Conservation (phyloP, 1,140 invertebrate genomes). For the Stratiolaelaps scimitus region DNA sequence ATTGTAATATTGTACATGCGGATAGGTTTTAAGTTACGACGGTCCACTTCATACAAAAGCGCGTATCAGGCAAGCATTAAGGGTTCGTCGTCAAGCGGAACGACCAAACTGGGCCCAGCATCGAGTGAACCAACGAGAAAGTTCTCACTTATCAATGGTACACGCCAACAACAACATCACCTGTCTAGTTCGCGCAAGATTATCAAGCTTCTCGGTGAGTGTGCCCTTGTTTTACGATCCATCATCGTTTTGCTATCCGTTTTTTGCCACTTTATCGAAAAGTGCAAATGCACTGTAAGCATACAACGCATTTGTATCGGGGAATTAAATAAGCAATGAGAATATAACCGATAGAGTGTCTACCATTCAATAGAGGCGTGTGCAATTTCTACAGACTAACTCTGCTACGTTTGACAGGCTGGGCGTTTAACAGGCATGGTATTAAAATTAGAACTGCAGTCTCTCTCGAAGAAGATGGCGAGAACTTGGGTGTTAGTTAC, state of each 20-base stretch:
- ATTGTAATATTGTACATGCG: slow-evolving; percentile 42
- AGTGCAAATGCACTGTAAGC: too few relatives aligned
- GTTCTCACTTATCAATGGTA: slow-evolving; percentile 21
- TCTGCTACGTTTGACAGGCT: too few relatives aligned
- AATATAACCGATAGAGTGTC: too few relatives aligned
- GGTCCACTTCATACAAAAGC: slow-evolving; percentile 34
- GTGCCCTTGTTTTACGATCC: too few relatives aligned
- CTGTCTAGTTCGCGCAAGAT: slow-evolving; percentile 24
- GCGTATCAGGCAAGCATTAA: neutral
- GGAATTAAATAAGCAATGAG: too few relatives aligned
- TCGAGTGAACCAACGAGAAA: slow-evolving; percentile 6
- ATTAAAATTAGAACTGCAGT: too few relatives aligned
- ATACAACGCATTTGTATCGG: too few relatives aligned
- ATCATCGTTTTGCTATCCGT: slow-evolving; percentile 1
- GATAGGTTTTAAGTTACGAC: slow-evolving; percentile 41
- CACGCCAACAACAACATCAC: slow-evolving; percentile 22
- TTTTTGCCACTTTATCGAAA: neutral
- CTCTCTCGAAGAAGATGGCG: too few relatives aligned
- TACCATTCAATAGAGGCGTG: too few relatives aligned
- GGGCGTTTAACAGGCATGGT: too few relatives aligned
- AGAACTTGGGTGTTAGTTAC: too few relatives aligned
- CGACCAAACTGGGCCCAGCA: neutral
- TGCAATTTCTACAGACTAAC: too few relatives aligned
- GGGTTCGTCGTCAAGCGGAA: neutral
- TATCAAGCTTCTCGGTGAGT: slow-evolving; percentile 26